Base-by-base conservation (phyloP, 2,113 vertebrate species). In the Pterocles burchelli region DNA sequence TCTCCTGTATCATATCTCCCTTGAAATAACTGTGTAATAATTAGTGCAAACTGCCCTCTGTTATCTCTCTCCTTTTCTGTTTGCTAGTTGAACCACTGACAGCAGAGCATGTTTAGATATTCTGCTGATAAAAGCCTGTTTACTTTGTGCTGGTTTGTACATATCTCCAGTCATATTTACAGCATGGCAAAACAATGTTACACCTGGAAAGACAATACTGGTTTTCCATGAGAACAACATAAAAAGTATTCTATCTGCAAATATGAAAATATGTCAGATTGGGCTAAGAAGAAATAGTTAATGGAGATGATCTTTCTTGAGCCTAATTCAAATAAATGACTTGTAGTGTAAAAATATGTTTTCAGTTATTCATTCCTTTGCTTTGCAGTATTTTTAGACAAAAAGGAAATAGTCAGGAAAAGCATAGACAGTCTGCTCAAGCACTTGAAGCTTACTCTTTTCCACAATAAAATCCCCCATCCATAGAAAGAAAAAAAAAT, bases 61-160 rank as follows among this genome's bases (percentile, higher is more conserved):
- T 88, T 95, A 93, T 90, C 90, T 88, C 66, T 62, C 62, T 61
- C 36, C 17, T 77, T 38, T 66, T 84, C 72, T 93, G 83, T 92
- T 95, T 92, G 46, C 55, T 55, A 21, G 46, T 13, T 49, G 80
- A 89, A n/a, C 51, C 16, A 9, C 28, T 59, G 63, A 55, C 28
- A 81, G 85, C 59, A 46, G 63, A 79, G 59, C 2, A 1, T 54
- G 72, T 90, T 93, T 83, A 88, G 83, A 86, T 92, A 92, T 54
- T 90, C 83, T 84, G 75, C 92, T 70, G 62, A 92, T 96, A 96
- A 92, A 90, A 90, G 55, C 51, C 55, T 67, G 79, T 94, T 96
- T 92, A 48, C 55, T 88, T 92, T 88, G n/a, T 62, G 63, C 75
- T 74, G 67, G 31, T 49, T 51, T 84, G 33, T 85, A 29, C 7